Conservation (phyloP, 2,113 vertebrate species). For the Camelus bactrianus region DNA sequence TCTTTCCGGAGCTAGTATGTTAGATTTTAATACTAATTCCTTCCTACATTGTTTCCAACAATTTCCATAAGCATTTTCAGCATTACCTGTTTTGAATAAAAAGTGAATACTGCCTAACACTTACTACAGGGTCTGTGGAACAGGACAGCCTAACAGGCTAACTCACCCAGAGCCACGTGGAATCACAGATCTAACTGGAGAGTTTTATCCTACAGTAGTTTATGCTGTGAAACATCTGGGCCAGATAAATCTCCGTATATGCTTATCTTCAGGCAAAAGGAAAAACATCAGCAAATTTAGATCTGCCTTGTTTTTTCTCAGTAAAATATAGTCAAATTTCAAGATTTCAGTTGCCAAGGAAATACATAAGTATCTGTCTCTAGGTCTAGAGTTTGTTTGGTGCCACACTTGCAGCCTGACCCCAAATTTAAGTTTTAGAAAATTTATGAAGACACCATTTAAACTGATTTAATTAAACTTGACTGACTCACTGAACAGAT, state of each 20-base stretch:
- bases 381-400: not conserved
- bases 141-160: not conserved
- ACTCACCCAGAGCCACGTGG: not conserved
- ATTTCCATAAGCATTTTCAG: not conserved
- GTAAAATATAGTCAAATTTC: not conserved
- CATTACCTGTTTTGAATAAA: not conserved
- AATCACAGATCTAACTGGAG: not conserved
- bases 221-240: conserved; percentile 36
- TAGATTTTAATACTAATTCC: not conserved
- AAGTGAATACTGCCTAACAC: not conserved
- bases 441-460: not conserved
- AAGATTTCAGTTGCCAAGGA: conserved; percentile 7
- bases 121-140: not conserved
- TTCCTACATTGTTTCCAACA: not conserved
- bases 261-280: not conserved
- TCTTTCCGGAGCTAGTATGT: not conserved
- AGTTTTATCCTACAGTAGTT: not conserved
- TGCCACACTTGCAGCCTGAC: not conserved
- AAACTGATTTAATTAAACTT: conserved; percentile 8
- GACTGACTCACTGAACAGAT: not conserved
- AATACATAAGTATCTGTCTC: not conserved
- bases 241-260: not conserved
- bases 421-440: not conserved
- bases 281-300: conserved; percentile 16
- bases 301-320: not conserved